These are phyloP conservation scores for Ferdinandea cuprea DNA, from an alignment of 2,888 invertebrate genomes.

Conservation along the genomic window DNA sequence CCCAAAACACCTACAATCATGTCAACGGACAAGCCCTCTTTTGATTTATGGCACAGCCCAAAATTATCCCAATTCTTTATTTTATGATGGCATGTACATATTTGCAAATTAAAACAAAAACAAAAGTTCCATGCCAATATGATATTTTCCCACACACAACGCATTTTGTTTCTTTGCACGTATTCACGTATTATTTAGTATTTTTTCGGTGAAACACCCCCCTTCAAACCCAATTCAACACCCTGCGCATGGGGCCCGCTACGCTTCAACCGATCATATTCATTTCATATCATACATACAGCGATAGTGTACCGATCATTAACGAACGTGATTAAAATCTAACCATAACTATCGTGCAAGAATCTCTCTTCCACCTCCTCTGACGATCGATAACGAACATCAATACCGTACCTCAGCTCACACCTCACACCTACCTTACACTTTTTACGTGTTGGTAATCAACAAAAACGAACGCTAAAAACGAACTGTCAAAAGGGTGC, in stretches of 20 bases:
- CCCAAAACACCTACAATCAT: conserved; percentile 33
- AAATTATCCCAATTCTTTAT: conserved; percentile 44
- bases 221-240: conserved; percentile 8
- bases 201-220: background rate
- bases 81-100: conserved; percentile 66
- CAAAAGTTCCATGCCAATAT: conserved; percentile 42
- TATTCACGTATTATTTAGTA: conserved; percentile 21
- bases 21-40: conserved; percentile 56
- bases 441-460: conserved; percentile 58
- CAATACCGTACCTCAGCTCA: conserved; percentile 51
- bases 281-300: conserved; percentile 59
- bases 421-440: conserved; percentile 67
- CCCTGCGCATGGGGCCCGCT: conserved; percentile 30
- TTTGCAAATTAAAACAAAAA: conserved; percentile 48
- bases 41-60: conserved; percentile 59
- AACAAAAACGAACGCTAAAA: conserved; percentile 20
- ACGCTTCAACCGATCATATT: conserved; percentile 62
- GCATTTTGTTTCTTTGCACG: conserved; percentile 65
- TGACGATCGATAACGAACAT: conserved; percentile 19
- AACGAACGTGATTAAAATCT: conserved; percentile 74
- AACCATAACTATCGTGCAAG: conserved; percentile 69
- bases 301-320: conserved; percentile 65
- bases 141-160: conserved; percentile 59
- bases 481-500: conserved; percentile 72
- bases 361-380: conserved; percentile 40